Base-by-base conservation (phyloP, 2,113 vertebrate genomes). In the Rhabdornis inornatus region DNA sequence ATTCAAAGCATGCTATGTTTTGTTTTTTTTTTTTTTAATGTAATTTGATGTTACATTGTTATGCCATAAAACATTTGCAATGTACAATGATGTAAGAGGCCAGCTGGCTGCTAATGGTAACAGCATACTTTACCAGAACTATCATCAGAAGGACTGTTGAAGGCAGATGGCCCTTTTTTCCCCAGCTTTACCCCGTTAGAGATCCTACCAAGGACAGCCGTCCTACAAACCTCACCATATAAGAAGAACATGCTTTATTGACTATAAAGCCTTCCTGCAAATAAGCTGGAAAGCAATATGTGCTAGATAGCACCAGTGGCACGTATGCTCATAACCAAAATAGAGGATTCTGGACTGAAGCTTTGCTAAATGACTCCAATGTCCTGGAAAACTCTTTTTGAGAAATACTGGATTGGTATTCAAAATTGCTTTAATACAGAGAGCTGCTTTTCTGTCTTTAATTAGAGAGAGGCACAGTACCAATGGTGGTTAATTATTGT, bases 101-200 rank as follows among this genome's bases (percentile, higher is more conserved):
- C 95, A 97, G 97, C 97, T 98, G 97, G 91, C 95, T 7, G 0
- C 83, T 93, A 83, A 94, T 68, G 87, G 77, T 93, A 96, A 92
- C 91, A 90, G 82, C 74, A 61, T 65, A 71, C 55, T 97, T 97
- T 94, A 96, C 65, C 91, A 89, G 82, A 92, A 42, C 82, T 72
- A 30, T 45, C 86, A 75, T 91, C 90, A 89, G 77, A 94, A 97
- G 72, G 61, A 79, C 86, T 85, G 70, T 42, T 59, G 86, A 94
- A 92, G 94, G 90, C 97, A 98, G 97, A 98, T 97, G 98, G 96
- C 53, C 56, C 42, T 83, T 97, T 96, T 92, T 70, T n/a, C 8
- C 71, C 61, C 78, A 85, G 93, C 72, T 96, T 94, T 93, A 95
- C 71, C 76, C 82, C 4, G 4, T 92, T 76, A 92, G 90, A 89